Evolutionary conservation across 2,113 vertebrate species (phyloP).

Genomic region (Synchiropus splendidus): DNA sequence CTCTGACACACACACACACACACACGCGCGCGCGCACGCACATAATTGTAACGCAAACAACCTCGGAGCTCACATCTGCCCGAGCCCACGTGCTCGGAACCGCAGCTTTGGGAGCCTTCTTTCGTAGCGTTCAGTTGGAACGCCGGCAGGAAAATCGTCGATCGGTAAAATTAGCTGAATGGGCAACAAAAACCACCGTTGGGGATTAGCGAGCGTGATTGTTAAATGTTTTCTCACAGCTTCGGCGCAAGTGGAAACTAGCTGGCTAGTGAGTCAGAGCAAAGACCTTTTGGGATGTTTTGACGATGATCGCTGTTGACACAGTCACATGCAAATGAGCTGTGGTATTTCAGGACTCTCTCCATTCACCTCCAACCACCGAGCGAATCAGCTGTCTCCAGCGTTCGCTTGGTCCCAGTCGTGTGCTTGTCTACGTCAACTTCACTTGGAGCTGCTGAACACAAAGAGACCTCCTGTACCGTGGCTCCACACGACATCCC

Average conservation of each 20-base stretch:
- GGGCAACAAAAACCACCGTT: conserved; percentile 23
- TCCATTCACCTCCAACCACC: too few species aligned
- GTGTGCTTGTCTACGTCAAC: too few species aligned
- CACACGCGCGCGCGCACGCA: conserved; percentile 8
- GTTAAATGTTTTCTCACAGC: conserved; percentile 47
- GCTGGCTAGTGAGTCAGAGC: too few species aligned
- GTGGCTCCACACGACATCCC: too few species aligned
- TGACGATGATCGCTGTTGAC: too few species aligned
- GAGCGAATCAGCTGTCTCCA: too few species aligned
- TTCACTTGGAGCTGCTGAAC: too few species aligned
- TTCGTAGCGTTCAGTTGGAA: conserved; percentile 34
- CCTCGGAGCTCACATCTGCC: conserved; percentile 4
- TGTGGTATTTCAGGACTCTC: too few species aligned
- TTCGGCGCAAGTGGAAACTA: neutral
- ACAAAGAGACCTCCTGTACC: too few species aligned
- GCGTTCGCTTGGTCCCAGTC: too few species aligned
- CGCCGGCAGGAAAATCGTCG: conserved; percentile 32
- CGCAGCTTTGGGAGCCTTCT: conserved; percentile 7
- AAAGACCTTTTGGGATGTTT: too few species aligned
- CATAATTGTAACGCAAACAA: neutral
- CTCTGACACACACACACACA: conserved; percentile 13
- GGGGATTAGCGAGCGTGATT: conserved; percentile 35
- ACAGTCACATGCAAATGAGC: too few species aligned
- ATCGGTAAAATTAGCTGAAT: conserved; percentile 32
- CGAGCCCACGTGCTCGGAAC: conserved; percentile 15